phyloP scores from a whole-genome alignment of 2,888 invertebrate genomes.

The Stenotaenia linearis region DNA sequence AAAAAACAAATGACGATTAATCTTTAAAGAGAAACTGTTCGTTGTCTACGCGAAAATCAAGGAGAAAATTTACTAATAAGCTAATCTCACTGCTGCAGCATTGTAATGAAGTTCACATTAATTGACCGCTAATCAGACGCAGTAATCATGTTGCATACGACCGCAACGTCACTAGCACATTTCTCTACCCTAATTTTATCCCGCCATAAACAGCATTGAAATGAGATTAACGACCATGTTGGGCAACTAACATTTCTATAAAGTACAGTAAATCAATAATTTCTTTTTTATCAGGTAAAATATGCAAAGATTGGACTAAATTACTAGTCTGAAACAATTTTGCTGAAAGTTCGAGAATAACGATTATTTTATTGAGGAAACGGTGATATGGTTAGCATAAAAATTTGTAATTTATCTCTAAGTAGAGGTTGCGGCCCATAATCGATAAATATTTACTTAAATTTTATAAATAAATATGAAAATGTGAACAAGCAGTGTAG shows the following conservation, averaged over 20 bases:
- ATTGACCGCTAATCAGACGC: constrained; percentile 22
- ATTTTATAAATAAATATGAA: too few species aligned
- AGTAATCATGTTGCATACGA: constrained; percentile 21
- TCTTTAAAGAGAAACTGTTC: background rate
- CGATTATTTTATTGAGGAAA: too few species aligned
- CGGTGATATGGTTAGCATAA: too few species aligned
- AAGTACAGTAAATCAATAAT: background rate
- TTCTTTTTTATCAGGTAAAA: background rate
- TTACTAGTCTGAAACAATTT: too few species aligned
- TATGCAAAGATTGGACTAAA: background rate
- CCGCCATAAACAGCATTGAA: constrained; percentile 15
- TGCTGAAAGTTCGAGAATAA: too few species aligned
- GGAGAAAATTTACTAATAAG: background rate
- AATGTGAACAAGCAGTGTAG: too few species aligned
- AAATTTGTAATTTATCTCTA: too few species aligned
- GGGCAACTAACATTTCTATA: background rate
- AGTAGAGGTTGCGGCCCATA: too few species aligned
- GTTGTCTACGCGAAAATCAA: background rate
- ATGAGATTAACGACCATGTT: constrained; percentile 11
- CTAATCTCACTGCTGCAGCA: constrained; percentile 5
- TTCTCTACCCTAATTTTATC: constrained; percentile 12
- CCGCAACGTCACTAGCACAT: constrained; percentile 17
- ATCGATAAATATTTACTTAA: too few species aligned
- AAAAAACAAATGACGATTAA: background rate
- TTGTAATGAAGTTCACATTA: constrained; percentile 1